phyloP scores from a whole-genome alignment of 2,113 vertebrate genomes.

The Seriola rivoliana region DNA sequence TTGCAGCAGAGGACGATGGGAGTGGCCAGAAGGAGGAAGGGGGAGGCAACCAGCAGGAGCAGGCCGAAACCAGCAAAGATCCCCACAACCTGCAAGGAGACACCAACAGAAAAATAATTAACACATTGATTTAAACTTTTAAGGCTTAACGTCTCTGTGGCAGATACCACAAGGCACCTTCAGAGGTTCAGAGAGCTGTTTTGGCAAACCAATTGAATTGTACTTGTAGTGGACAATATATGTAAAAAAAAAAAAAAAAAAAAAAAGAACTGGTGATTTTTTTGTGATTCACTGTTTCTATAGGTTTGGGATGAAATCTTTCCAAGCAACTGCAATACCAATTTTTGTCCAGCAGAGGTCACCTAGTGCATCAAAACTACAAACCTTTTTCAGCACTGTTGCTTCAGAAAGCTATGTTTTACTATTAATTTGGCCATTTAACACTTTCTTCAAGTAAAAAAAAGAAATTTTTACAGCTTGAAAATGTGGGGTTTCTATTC shows the following conservation, averaged over 20 bases:
- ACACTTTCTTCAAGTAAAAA: background rate
- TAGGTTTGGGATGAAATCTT: background rate
- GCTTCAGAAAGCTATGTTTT: background rate
- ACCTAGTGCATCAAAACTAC: background rate
- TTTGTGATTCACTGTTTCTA: background rate
- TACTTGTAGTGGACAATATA: background rate
- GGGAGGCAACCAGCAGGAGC: conserved; percentile 95
- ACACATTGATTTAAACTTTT: background rate
- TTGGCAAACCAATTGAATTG: background rate
- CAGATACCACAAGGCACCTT: background rate
- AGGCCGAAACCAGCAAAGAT: conserved; percentile 98
- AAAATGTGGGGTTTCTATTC: background rate
- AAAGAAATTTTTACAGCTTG: background rate
- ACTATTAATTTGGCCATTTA: background rate
- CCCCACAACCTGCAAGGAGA: conserved; percentile 91
- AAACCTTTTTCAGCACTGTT: background rate
- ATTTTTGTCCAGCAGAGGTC: conserved; percentile 33
- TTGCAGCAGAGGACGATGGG: conserved; percentile 99
- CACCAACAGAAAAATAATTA: background rate
- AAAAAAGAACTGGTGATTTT: too few species aligned
- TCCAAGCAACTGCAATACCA: background rate
- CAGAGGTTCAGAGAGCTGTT: background rate
- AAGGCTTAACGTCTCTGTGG: too few species aligned
- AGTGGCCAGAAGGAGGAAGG: conserved; percentile 96
- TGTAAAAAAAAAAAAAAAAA: too few species aligned